Evolutionary conservation across 2,888 invertebrate species (phyloP), one percentile per base, ranked within the genome.

Genomic region (Pherbina coryleti): DNA sequence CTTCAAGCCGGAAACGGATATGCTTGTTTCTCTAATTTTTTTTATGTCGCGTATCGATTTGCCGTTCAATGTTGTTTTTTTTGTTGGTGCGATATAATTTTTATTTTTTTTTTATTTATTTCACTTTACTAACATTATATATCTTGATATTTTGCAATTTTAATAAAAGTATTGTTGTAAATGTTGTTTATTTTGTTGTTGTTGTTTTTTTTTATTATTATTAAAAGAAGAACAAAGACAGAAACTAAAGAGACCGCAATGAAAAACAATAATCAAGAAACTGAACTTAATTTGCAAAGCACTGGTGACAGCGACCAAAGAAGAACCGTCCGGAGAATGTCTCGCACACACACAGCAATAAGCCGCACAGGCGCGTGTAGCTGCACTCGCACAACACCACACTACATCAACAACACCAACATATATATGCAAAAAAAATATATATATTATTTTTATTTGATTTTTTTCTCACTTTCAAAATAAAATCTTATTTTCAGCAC

Each of bases 181-280:
- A 31, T 37, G 3, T 44, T 44, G 44, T 44, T 44, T 44, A 44
- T 11, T 44, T 44, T 14, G 44, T 14, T 44, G 44, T 44, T 4
- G 3, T 31, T 31, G 3, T 31, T 31, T 31, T 31, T 31, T 44
- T 44, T 44, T 44, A 11, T 44, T 44, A 14, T n/a, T 44, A 53
- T 51, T 51, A 28, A 19, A 53, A 75, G 51, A 49, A 75, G 37
- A 60, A 60, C 44, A 31, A 60, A 72, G 57, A 37, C 72, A 19
- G 37, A 78, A 76, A 81, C 77, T 76, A 79, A 76, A 80, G 79
- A 79, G 79, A 81, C 81, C 79, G 80, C 80, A 80, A 81, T 76
- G 81, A 81, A 81, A 81, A 81, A 81, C 81, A 79, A 81, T 79
- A 79, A 78, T 75, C 81, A 81, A 81, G 81, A 79, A 81, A 81